Base-by-base conservation (phyloP, 2,113 vertebrate genomes). In the Cnemophilus loriae region DNA sequence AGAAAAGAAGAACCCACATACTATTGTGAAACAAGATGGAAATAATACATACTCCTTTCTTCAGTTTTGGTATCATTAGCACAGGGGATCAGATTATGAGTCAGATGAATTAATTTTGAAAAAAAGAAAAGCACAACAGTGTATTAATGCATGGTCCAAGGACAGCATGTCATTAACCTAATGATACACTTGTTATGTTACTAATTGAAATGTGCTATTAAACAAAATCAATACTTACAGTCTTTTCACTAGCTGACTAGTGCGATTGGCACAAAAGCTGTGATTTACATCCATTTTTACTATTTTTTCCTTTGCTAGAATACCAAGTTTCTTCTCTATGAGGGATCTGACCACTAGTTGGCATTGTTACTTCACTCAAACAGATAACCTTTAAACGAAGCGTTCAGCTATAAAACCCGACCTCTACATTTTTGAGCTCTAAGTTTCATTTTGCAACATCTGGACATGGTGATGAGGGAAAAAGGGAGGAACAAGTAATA, bases 291-390 rank as follows among this genome's bases (percentile, higher is more conserved):
- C 8, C 11, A 28, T 88, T 93, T 89, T 77, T 76, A 24, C 41
- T 69, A 9, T 16, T 19, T 10, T 16, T 21, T 42, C n/a, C 41
- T 55, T 30, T 7, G 4, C n/a, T n/a, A 26, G 24, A 68, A 47
- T 69, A 50, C 4, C 7, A 16, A n/a, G n/a, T 64, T 19, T 78
- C 33, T 52, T 57, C 50, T 42, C 46, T 50, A 0, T 53, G 52
- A 91, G 32, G 37, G 7, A 19, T 73, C 60, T 90, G 75, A 88
- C 92, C 93, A 46, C 97, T 97, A 96, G 95, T 92, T 96, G 96
- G 93, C 96, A 79, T 80, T 75, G 56, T 93, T 89, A 75, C 85
- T 83, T 95, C 93, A 92, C 68, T 79, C 63, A 87, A 61, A 64
- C 42, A 69, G 49, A 12, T 14, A 30, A 8, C 15, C 49, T 84